Evolutionary conservation across 2,797 vertebrate genomes (phyloP), one percentile per base, ranked within the genome.

Genomic region (Etheostoma perlongum): DNA sequence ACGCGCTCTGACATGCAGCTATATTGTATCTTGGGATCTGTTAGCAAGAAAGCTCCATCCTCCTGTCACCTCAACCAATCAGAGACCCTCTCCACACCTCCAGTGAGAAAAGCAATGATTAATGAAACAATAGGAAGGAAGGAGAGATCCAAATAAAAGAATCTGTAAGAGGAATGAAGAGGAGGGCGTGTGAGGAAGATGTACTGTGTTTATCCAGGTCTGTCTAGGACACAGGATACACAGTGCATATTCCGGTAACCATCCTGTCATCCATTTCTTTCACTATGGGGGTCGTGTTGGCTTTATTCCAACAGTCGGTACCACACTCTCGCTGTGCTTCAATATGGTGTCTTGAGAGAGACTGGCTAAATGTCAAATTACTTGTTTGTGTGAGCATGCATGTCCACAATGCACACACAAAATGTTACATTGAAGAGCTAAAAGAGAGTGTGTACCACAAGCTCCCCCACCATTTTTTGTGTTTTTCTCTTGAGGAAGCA

Each of bases 241-340:
- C 67, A 40, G 78, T 36, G 66, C 79, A 68, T 85, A 44, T 84
- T 90, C 83, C 60, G 4, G 67, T 74, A 59, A 47, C 82, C 88
- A 68, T 88, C 85, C 84, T 83, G 74, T 59, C 71, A 52, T 86
- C 70, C 75, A 58, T 73, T 48, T 87, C 67, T 55, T 73, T 85
- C 86, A 27, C 83, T 46, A 23, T 33, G 67, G 84, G 87, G 83
- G 74, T 81, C 21, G 21, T 23, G 21, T 23, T 23, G 21, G 21
- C 21, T 23, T 23, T 23, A 23, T 23, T 23, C 21, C 21, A 23
- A 23, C 21, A 23, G 21, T 23, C 71, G 59, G 84, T 58, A 70
- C 82, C 81, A 82, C 81, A 69, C 82, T 76, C 89, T 87, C 4
- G 81, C 91, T 91, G 91, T 78, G 91, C 87, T 88, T 88, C 91